Conservation (phyloP, 2,113 vertebrate genomes). For the Hippocampus mohnikei region DNA sequence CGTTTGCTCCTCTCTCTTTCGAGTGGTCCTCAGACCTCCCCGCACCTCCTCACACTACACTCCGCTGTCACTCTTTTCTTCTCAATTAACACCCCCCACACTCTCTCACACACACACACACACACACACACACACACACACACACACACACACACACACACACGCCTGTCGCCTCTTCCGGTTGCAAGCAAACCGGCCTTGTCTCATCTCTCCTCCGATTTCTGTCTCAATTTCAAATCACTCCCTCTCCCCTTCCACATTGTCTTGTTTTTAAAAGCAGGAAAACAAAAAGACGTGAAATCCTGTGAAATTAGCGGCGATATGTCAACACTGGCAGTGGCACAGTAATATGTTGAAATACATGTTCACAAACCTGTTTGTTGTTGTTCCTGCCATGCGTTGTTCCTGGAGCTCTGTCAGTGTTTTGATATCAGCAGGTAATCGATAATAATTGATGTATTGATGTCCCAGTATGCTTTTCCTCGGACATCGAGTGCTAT, state of each 20-base stretch:
- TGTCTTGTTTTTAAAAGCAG: conserved; percentile 33
- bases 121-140: conserved; percentile 14
- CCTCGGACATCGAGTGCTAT: background rate
- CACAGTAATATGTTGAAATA: too few species aligned
- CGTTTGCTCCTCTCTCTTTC: conserved; percentile 44
- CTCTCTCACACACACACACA: conserved; percentile 15
- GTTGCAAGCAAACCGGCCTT: conserved; percentile 51
- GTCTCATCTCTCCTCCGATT: conserved; percentile 63
- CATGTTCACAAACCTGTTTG: too few species aligned
- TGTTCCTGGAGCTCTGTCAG: too few species aligned
- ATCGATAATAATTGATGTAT: too few species aligned
- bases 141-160: background rate
- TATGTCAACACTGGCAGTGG: too few species aligned
- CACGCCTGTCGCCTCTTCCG: conserved; percentile 39
- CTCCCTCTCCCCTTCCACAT: conserved; percentile 49
- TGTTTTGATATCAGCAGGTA: too few species aligned
- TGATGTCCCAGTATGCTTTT: background rate
- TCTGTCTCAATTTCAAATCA: conserved; percentile 63
- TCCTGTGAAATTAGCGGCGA: too few species aligned
- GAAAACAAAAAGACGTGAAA: too few species aligned
- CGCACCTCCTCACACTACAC: conserved; percentile 12
- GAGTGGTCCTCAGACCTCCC: conserved; percentile 53
- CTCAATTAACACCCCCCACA: conserved; percentile 46
- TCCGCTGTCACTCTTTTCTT: conserved; percentile 24
- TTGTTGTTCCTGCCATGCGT: too few species aligned